Evolutionary conservation across 2,113 vertebrate genomes (phyloP).

Genomic region (Cygnus buccinator): DNA sequence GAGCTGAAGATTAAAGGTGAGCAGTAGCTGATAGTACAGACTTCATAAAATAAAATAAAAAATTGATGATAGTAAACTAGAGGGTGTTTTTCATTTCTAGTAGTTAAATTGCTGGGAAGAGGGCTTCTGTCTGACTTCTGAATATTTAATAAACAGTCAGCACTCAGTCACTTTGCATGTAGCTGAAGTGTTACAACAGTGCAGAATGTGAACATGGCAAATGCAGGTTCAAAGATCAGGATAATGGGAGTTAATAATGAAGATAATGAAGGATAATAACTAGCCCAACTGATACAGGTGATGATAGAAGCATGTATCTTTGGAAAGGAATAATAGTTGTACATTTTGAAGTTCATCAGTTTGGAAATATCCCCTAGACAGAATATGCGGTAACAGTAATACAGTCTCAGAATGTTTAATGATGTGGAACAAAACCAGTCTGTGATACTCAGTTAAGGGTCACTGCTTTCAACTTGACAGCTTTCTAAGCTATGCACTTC

Average conservation of each 20-base stretch:
- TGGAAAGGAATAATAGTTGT: neutral
- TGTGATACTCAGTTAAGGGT: neutral
- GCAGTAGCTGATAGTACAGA: constrained; percentile 39
- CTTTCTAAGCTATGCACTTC: neutral
- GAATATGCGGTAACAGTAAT: neutral
- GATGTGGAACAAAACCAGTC: constrained; percentile 2
- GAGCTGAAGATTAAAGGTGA: constrained; percentile 70
- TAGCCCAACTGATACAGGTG: neutral
- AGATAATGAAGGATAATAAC: constrained; percentile 24
- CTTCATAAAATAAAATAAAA: neutral
- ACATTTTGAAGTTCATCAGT: constrained; percentile 45
- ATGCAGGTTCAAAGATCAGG: neutral
- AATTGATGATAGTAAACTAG: constrained; percentile 25
- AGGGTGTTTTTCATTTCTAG: constrained; percentile 47
- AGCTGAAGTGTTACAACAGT: neutral
- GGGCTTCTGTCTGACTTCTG: neutral
- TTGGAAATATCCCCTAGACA: neutral
- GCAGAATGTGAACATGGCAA: neutral
- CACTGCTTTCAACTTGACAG: neutral
- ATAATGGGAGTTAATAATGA: constrained; percentile 15
- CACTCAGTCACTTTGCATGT: neutral
- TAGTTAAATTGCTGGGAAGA: neutral
- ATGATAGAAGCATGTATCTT: neutral
- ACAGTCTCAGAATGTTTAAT: constrained; percentile 22
- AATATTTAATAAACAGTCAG: neutral